Evolutionary conservation across 2,888 invertebrate genomes (phyloP).

Genomic region (Coremacera marginata): DNA sequence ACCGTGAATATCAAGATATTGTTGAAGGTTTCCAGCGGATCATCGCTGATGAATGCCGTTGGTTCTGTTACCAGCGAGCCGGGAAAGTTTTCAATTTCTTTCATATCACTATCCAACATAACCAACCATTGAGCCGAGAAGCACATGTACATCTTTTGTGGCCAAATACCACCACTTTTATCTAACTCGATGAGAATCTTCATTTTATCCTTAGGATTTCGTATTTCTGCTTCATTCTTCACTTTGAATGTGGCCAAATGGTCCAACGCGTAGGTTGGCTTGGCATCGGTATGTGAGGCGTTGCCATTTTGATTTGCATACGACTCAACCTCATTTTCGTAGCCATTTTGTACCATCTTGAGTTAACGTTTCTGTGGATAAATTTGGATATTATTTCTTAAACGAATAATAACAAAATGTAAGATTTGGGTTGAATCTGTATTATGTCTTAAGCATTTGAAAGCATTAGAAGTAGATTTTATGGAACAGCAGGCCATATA

Average conservation of each 20-base stretch:
- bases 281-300: conserved; percentile 52
- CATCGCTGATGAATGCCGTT: conserved; percentile 94
- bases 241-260: conserved; percentile 99
- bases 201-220: conserved; percentile 93
- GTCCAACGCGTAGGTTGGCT: conserved; percentile 90
- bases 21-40: conserved; percentile 96
- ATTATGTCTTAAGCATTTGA: too few species aligned
- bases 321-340: conserved; percentile 51
- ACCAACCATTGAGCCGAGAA: conserved; percentile 90
- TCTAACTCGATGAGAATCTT: conserved; percentile 89
- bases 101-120: conserved; percentile 94
- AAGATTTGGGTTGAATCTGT: too few species aligned
- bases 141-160: conserved; percentile 94
- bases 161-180: conserved; percentile 97
- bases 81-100: conserved; percentile 96
- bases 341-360: conserved; percentile 58
- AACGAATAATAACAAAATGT: too few species aligned
- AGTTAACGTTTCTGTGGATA: not conserved
- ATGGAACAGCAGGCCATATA: not conserved
- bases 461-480: too few species aligned
- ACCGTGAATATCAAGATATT: conserved; percentile 98
- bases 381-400: not conserved
- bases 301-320: conserved; percentile 33
- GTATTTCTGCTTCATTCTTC: conserved; percentile 87
- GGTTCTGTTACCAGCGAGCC: conserved; percentile 93